Evolutionary conservation across 2,797 vertebrate species (phyloP), one percentile per base, ranked within the genome.

Genomic region (Halcyon chelicuti): DNA sequence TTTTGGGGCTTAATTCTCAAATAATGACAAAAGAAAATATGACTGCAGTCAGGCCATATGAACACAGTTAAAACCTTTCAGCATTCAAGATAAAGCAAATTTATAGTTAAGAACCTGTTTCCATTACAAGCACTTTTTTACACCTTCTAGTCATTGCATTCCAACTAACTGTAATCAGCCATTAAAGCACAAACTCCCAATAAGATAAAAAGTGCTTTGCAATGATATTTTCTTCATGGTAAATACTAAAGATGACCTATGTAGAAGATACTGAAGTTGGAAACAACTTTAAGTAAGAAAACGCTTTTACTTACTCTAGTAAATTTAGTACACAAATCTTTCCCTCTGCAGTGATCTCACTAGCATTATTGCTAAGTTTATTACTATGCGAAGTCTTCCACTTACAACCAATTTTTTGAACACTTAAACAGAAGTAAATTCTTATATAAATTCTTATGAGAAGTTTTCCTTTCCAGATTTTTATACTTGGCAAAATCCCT

Each of bases 121-220:
- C 89, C 54, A 80, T 49, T 71, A 74, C 49, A 89, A 58, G n/a
- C 31, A 76, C 18, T 63, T 72, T 82, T 87, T 82, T 63, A 62
- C 75, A 90, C 90, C 68, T 93, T 68, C 61, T 85, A 87, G 63
- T 80, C 65, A 61, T 88, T 93, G 93, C 86, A 90, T 81, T 88
- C 7, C 51, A 83, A n/a, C 44, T 79, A 93, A 88, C 35, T 86
- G 58, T 65, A 80, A 87, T 12, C 71, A 61, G 52, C 18, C 40
- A 79, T 68, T 74, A 92, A 91, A 80, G 19, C 31, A 84, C 35
- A 90, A 78, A 75, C 67, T 89, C 67, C 55, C 91, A 31, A 17
- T 80, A 86, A 33, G n/a, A 42, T 63, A 75, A 80, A 25, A 54
- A 87, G 75, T 20, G n/a, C 21, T 72, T 77, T 83, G 52, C 46